A percentile compares a stretch with the other conserved stretches of the same genome.
Conservation (phyloP, 23 tunicate genomes). For the Trididemnum clinides region DNA sequence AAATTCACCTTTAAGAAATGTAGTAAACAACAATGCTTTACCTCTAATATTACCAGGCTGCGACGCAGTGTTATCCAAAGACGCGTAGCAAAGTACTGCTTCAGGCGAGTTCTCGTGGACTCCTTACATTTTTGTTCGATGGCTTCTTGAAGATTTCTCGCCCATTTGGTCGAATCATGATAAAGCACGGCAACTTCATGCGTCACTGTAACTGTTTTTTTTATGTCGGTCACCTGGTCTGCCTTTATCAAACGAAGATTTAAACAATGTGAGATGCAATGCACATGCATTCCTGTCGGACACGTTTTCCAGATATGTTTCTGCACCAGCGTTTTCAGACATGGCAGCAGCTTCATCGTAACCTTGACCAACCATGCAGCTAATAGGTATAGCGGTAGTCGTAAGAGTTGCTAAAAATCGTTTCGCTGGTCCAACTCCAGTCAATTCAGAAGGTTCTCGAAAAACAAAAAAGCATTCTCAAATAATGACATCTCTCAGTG, state of each 20-base stretch:
- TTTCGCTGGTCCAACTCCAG: background rate
- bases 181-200: background rate
- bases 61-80: background rate
- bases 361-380: too few relatives aligned
- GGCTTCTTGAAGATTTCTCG: background rate
- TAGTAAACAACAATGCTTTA: background rate
- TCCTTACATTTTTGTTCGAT: background rate
- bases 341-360: too few relatives aligned
- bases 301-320: too few relatives aligned
- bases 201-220: background rate
- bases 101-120: background rate
- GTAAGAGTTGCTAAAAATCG: too few relatives aligned
- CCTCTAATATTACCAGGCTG: too few relatives aligned
- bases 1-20: background rate
- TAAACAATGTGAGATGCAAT: too few relatives aligned
- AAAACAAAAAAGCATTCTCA: background rate
- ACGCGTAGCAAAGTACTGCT: background rate
- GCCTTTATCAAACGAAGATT: too few relatives aligned
- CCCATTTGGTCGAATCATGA: background rate
- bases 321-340: too few relatives aligned
- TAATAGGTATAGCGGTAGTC: background rate
- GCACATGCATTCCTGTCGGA: too few relatives aligned
- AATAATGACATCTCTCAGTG: background rate
- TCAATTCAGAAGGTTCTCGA: background rate
- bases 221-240: too few relatives aligned